Conservation (phyloP, 2,113 vertebrate species). For the Urocitellus parryii region DNA sequence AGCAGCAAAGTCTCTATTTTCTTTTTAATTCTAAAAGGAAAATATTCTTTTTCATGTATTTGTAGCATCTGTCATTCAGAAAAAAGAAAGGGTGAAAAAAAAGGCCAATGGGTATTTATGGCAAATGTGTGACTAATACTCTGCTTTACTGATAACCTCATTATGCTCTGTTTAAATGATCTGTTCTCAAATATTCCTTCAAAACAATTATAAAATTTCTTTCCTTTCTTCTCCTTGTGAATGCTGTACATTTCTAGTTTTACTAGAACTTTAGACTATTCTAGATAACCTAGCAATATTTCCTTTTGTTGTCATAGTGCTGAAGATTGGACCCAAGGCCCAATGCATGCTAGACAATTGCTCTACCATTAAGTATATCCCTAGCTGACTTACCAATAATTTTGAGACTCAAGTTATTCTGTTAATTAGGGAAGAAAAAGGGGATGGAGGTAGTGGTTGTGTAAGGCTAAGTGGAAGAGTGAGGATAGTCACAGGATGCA, state of each 20-base stretch:
- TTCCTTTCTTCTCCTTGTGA: neutral
- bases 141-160: neutral
- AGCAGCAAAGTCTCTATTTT: neutral
- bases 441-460: neutral
- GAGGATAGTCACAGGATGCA: accelerated
- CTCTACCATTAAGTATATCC: neutral
- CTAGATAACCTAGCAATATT: neutral
- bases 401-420: neutral
- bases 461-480: neutral
- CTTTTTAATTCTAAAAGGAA: neutral
- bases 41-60: neutral
- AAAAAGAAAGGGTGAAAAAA: neutral
- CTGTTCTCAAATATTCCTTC: neutral
- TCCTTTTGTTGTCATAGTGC: neutral
- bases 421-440: neutral
- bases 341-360: too few species aligned
- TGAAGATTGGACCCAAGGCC: neutral
- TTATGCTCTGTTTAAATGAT: neutral
- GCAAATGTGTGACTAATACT: neutral
- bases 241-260: neutral
- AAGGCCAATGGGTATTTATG: neutral
- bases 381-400: neutral
- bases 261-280: neutral
- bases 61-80: neutral
- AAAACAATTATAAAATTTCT: neutral